phyloP scores from a whole-genome alignment of 2,888 invertebrate genomes.

The Allygus modestus region DNA sequence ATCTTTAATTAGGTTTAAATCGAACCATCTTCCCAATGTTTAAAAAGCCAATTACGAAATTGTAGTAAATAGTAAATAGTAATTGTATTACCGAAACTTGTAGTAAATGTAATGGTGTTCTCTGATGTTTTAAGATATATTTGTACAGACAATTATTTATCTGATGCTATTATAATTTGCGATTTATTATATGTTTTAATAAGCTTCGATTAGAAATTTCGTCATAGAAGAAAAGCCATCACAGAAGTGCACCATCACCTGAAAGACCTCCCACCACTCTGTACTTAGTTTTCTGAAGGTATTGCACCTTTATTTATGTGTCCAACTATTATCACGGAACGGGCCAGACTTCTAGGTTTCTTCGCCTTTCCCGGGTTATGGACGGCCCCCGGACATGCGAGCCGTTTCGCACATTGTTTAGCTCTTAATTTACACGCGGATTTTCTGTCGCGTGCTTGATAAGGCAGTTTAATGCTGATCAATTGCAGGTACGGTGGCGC shows the following conservation, averaged over 20 bases:
- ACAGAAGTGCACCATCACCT: neutral
- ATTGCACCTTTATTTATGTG: constrained; percentile 18
- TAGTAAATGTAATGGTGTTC: too few species aligned
- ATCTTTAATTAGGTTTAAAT: too few species aligned
- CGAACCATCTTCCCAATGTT: too few species aligned
- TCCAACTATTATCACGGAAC: constrained; percentile 30
- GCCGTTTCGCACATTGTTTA: constrained; percentile 43
- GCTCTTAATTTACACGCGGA: constrained; percentile 42
- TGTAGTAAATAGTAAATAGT: too few species aligned
- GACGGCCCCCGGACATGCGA: constrained; percentile 20
- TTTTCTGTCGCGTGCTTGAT: constrained; percentile 33
- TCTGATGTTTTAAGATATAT: too few species aligned
- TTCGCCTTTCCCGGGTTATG: constrained; percentile 13
- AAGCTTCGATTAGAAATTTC: too few species aligned
- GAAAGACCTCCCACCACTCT: neutral
- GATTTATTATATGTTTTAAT: too few species aligned
- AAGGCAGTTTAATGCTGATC: constrained; percentile 22
- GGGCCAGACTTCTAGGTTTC: constrained; percentile 14
- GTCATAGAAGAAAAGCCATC: too few species aligned
- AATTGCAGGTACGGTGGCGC: neutral
- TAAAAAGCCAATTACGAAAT: too few species aligned
- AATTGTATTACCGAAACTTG: too few species aligned
- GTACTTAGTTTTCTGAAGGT: neutral
- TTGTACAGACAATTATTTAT: too few species aligned
- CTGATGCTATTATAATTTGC: too few species aligned